Evolutionary conservation across 1,140 invertebrate genomes (phyloP).

Genomic region (Bombus waltoni): DNA sequence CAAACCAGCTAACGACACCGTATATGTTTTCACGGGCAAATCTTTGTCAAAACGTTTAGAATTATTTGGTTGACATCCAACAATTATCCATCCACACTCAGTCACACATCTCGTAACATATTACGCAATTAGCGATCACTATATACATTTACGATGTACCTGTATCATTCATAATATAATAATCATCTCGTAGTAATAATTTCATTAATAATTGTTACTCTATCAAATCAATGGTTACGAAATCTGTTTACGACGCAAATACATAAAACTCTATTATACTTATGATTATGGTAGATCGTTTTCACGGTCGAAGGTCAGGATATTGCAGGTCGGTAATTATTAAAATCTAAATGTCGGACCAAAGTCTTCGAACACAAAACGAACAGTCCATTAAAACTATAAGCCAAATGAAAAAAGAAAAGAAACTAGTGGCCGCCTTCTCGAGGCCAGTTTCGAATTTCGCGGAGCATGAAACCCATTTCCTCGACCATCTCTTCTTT

Average conservation of each 20-base stretch:
- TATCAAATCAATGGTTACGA: not conserved
- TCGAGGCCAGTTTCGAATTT: conserved; percentile 12
- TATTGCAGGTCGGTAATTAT: not conserved
- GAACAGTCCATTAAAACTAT: not conserved
- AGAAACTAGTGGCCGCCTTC: not conserved
- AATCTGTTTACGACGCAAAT: not conserved
- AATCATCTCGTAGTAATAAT: not conserved
- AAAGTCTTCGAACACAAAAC: not conserved
- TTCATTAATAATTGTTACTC: not conserved
- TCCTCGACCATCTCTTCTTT: conserved; percentile 25
- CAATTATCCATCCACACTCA: not conserved
- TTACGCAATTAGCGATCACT: not conserved
- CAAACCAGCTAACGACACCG: not conserved
- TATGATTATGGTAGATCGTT: not conserved
- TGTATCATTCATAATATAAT: not conserved
- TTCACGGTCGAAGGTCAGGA: not conserved
- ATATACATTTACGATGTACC: not conserved
- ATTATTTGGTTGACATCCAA: not conserved
- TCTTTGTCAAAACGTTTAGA: not conserved
- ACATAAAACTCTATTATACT: not conserved
- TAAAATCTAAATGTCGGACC: not conserved
- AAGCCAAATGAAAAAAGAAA: too few species aligned
- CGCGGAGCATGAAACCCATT: conserved; percentile 22
- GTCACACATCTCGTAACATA: not conserved
- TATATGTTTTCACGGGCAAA: not conserved